Evolutionary conservation across 2,113 vertebrate genomes (phyloP).

Genomic region (Seriola aureovittata): DNA sequence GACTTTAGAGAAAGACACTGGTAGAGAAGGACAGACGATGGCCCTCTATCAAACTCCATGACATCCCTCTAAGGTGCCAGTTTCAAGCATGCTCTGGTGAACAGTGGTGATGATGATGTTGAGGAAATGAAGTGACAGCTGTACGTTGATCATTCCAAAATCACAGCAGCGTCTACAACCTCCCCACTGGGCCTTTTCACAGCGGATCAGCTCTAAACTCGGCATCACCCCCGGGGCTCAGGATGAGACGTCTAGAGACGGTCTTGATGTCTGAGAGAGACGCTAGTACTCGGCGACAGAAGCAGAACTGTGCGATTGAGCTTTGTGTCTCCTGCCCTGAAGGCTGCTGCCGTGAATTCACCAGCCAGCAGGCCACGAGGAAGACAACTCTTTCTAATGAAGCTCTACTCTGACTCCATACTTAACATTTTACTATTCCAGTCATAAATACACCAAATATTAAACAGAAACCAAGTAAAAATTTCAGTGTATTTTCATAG

Average conservation of each 20-base stretch:
- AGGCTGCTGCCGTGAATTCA: constrained; percentile 14
- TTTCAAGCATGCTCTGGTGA: constrained; percentile 29
- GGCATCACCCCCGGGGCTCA: constrained; percentile 26
- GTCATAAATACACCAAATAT: neutral
- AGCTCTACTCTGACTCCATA: neutral
- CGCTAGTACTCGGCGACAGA: constrained; percentile 10
- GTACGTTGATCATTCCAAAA: constrained; percentile 43
- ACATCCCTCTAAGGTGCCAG: constrained; percentile 22
- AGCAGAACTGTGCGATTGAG: neutral
- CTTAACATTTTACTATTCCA: neutral
- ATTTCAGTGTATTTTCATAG: neutral
- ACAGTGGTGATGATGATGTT: constrained; percentile 38
- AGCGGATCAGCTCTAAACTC: constrained; percentile 33
- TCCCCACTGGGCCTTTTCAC: constrained; percentile 37
- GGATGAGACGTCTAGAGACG: constrained; percentile 26
- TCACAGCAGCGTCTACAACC: constrained; percentile 38
- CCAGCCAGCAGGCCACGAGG: constrained; percentile 1
- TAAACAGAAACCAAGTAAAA: neutral
- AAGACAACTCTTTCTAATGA: constrained; percentile 8
- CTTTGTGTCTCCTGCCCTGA: constrained; percentile 17
- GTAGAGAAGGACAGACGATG: neutral
- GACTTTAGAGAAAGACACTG: neutral
- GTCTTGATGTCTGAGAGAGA: constrained; percentile 11
- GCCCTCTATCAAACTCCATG: neutral
- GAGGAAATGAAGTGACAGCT: constrained; percentile 59